A percentile compares a stretch with the other conserved stretches of the same genome.
phyloP scores from a whole-genome alignment of 1,140 invertebrate genomes.

The Scaptomyza montana region DNA sequence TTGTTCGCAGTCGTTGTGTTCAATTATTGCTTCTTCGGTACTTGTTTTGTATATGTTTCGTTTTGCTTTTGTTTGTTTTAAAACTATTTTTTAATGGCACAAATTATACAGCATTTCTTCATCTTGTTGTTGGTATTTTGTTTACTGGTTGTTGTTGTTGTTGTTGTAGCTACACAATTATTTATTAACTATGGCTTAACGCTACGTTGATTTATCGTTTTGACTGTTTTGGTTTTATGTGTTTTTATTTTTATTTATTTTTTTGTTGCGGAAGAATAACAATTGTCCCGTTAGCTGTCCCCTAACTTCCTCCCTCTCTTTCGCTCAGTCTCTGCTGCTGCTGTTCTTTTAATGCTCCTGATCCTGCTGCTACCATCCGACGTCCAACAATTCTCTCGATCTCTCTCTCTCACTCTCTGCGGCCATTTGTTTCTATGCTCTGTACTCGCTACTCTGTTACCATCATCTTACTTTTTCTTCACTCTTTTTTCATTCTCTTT shows the following conservation, averaged over 20 bases:
- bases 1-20: conserved; percentile 38
- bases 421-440: conserved; percentile 46
- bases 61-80: conserved; percentile 51
- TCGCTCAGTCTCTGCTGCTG: conserved; percentile 23
- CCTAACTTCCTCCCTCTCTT: not conserved
- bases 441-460: conserved; percentile 42
- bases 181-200: conserved; percentile 26
- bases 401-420: conserved; percentile 19
- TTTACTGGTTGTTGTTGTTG: conserved; percentile 35
- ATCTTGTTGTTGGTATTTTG: conserved; percentile 47
- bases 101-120: conserved; percentile 77
- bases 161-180: conserved; percentile 29
- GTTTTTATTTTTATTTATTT: not conserved
- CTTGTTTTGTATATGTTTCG: conserved; percentile 50
- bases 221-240: conserved; percentile 1
- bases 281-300: conserved; percentile 23
- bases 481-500: conserved; percentile 21
- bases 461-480: conserved; percentile 24
- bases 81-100: conserved; percentile 79
- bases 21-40: conserved; percentile 53
- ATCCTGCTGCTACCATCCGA: conserved; percentile 44
- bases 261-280: conserved; percentile 32
- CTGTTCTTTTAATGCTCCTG: conserved; percentile 19
- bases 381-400: conserved; percentile 30
- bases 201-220: conserved; percentile 13